Evolutionary conservation across 2,888 invertebrate species (phyloP), one percentile per base, ranked within the genome.

Genomic region (Anthrax anthrax): DNA sequence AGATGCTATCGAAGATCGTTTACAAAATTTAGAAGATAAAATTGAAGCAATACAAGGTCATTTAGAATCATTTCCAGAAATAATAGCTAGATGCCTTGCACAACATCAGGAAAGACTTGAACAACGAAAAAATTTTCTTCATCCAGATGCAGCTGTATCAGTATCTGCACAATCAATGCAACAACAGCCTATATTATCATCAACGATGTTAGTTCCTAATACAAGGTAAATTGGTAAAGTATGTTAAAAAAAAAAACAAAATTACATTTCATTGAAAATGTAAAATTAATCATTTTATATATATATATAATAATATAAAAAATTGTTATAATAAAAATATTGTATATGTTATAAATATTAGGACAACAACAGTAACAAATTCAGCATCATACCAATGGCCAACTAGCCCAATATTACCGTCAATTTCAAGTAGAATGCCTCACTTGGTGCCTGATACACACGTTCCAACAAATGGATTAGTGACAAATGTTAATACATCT

Each of bases 1-100:
- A 70, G 90, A 92, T 65, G 80, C 82, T 44, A 77, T 97, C 57
- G 96, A 97, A 69, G 91, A 94, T 70, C 81, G 95, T 61, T 76
- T 97, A 60, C 82, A 84, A 56, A 83, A 85, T 60, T 79, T 98
- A 67, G 96, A 97, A 73, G 91, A 92, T 63, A 91, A 91, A 71
- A 72, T 96, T 59, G 79, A 79, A 55, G 73, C 82, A 52, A 72
- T 95, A 61, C 91, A 92, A 72, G 87, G 88, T 62, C 84, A 89
- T 72, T 72, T 90, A 63, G 89, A 89, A 61, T 75, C 78, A 60
- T 72, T 91, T 60, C 90, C 90, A 47, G 89, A 89, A 58, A 75
- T 87, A 56, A 75, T 90, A 67, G 79, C 85, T 43, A 71, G 82
- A 55, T 82, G 81, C 60, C 69, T 84, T 57, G 78, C 77, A 57